Base-by-base conservation (phyloP, 1,140 invertebrate species). In the Drosophila sulfurigaster region DNA sequence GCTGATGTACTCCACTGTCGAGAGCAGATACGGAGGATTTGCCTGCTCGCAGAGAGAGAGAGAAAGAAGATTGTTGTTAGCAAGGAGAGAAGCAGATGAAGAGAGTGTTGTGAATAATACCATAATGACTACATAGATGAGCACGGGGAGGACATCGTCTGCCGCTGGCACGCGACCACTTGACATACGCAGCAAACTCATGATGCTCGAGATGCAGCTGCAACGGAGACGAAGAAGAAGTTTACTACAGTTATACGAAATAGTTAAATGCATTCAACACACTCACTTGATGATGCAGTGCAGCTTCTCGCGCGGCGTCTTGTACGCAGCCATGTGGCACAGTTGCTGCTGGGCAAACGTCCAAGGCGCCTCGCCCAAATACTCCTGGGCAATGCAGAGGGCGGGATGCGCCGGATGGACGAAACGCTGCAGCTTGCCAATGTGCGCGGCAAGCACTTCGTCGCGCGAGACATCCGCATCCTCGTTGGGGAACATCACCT, bases 111-210 rank as follows among this genome's bases (percentile, higher is more conserved):
- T 38, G 1, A 10, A 10, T 10, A 10, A 93, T 93, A 97, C 97
- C 95, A 98, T 98, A 72, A 99, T 98, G 60, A 99, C 96, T 58
- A 99, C 97, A 93, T 97, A 99, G 41, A 99, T 98, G 46, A 99
- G 94, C 16, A 99, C 98, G 8, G 99, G 99, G 86, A 98, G 97
- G 79, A 99, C 95, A 94, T 99, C 98, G 93, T 99, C 99, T 2
- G 99, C 99, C 20, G 98, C 96, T 10, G 98, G 98, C n/a, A 97
- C 78, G 11, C 96, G 96, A 73, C 95, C 94, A 51, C 95, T 96
- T 20, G 96, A 96, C 94, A 98, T 95, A 16, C 96, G 96, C 58
- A 99, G 93, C 58, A 99, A 94, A 92, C 98, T 98, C 95, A 99
- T 98, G 66, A 99, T 98, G 75, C 98, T 98, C 4, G 96, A 96